These are phyloP conservation scores for Beroe forskalii DNA, from an alignment of 37 sponge, comb jelly and placozoan species.

Conservation along the genomic window DNA sequence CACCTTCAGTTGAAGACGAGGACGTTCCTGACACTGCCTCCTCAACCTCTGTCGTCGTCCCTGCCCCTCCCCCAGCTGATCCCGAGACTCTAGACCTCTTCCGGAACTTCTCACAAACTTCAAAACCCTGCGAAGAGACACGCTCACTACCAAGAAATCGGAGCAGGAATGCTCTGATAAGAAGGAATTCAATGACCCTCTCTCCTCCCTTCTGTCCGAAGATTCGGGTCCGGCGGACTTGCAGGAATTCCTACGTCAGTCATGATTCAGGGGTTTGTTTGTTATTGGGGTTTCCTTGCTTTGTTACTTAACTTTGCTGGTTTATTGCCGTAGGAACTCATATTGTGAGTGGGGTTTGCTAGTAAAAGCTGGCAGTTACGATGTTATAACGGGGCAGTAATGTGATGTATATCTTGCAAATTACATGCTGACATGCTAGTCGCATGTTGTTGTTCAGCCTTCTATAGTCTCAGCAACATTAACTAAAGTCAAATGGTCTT, in stretches of 20 bases:
- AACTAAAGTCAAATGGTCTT: too few species aligned
- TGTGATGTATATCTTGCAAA: too few species aligned
- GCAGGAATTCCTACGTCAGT: not conserved
- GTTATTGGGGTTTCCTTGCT: not conserved
- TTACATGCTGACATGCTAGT: too few species aligned
- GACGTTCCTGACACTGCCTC: not conserved
- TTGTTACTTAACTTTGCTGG: not conserved
- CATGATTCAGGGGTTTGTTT: not conserved
- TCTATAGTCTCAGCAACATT: too few species aligned
- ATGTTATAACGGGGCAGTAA: too few species aligned
- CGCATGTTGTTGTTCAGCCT: not conserved
- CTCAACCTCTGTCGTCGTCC: not conserved
- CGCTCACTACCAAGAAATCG: not conserved
- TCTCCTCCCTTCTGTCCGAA: constrained; percentile 27
- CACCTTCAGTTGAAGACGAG: too few species aligned
- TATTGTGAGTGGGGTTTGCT: too few species aligned
- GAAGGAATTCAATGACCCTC: constrained; percentile 1
- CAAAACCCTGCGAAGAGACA: not conserved
- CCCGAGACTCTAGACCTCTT: constrained; percentile 44
- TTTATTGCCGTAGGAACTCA: too few species aligned
- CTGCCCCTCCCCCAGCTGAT: constrained; percentile 4
- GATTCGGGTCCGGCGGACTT: not conserved
- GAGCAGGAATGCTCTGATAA: not conserved
- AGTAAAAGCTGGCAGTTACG: too few species aligned
- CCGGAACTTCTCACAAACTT: not conserved